Evolutionary conservation across 1,140 invertebrate species (phyloP), one percentile per base, ranked within the genome.

Genomic region (Drosophila subobscura): DNA sequence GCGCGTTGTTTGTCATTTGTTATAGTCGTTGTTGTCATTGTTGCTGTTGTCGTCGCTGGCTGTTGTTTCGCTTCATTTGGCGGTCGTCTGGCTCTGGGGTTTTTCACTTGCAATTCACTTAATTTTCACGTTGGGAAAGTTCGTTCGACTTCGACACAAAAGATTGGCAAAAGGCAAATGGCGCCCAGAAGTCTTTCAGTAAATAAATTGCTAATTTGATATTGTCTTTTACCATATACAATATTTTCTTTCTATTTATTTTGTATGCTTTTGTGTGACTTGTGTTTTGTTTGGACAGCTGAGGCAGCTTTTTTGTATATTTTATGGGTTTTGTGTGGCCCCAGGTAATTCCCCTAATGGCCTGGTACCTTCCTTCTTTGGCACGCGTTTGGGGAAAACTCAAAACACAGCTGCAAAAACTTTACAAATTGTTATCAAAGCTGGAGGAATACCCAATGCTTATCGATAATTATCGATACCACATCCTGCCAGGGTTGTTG

Each of bases 261-360:
- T 72, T 58, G 3, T 37, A 37, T 58, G 25, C 70, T 55, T 68
- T 50, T 40, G 50, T 22, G 41, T 72, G 47, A 59, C 10, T 64
- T 64, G 40, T 42, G 23, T 27, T 14, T 60, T 85, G 59, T 85
- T 85, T 77, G 47, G 60, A 81, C 81, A 85, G 81, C 81, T 85
- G 80, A 20, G 44, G 55, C 51, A 20, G 20, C 41, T 47, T 51
- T 60, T 40, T 51, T 27, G 70, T 46, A 40, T 51, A 58, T 63
- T 60, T 47, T 12, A 14, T 73, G 50, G 56, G 41, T 47, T 41
- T 71, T 49, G 67, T 54, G 57, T 45, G 52, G 50, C 22, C 20
- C 45, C 37, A 61, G 64, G 77, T 77, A 70, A 59, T 65, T 85
- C 72, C 78, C 79, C 66, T 68, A 64, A 52, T 85, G 76, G 71